These are phyloP conservation scores for Craseonycteris thonglongyai DNA, from an alignment of 2,113 vertebrate species.

Conservation along the genomic window DNA sequence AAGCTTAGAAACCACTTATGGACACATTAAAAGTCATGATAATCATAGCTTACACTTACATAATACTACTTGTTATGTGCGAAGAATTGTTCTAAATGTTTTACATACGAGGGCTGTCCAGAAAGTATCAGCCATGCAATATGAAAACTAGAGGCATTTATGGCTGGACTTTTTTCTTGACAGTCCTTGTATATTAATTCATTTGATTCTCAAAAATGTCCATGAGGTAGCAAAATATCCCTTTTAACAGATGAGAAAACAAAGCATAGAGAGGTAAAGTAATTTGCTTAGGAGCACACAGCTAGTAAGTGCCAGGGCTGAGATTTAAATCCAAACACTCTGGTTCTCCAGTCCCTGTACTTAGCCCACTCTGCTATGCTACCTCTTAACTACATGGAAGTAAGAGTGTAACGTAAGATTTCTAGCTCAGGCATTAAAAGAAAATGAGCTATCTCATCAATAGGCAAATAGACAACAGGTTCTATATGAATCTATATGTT, in stretches of 20 bases:
- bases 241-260: background rate
- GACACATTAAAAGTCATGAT: background rate
- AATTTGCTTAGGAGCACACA: background rate
- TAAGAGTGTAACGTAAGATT: background rate
- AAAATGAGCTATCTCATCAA: background rate
- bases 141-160: too few relatives aligned
- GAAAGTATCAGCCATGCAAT: too few relatives aligned
- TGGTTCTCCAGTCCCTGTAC: background rate
- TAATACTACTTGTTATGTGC: background rate
- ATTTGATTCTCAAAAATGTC: background rate
- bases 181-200: background rate
- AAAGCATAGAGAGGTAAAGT: background rate
- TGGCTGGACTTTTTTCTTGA: too few relatives aligned
- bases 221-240: background rate
- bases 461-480: background rate
- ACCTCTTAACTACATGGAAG: background rate
- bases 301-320: background rate
- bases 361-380: too few relatives aligned
- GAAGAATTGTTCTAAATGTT: background rate
- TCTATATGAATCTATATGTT: background rate
- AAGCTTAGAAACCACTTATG: background rate
- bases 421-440: background rate
- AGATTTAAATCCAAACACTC: background rate
- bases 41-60: background rate
- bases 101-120: too few relatives aligned